phyloP scores from a whole-genome alignment of 2,797 vertebrate genomes.

The Peromyscus attwateri region DNA sequence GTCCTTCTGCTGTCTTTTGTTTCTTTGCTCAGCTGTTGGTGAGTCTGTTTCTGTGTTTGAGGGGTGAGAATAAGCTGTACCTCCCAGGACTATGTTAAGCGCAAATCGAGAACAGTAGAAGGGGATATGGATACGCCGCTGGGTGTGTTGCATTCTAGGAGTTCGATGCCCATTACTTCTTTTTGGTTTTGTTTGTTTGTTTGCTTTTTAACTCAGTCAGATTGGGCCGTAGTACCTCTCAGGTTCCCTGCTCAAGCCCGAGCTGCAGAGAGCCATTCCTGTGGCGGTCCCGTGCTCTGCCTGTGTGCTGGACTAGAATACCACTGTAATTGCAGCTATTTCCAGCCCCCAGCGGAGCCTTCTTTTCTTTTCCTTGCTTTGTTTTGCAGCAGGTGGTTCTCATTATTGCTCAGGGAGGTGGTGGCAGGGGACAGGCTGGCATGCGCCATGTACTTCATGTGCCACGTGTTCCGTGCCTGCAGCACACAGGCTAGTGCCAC shows the following conservation, averaged over 20 bases:
- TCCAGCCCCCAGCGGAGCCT: slow-evolving; percentile 8
- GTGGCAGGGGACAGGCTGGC: neutral
- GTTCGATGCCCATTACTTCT: neutral
- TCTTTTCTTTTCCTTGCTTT: slow-evolving; percentile 68
- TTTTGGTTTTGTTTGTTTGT: neutral
- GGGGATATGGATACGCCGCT: rapidly evolving
- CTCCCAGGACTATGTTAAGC: neutral
- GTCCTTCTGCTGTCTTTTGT: neutral
- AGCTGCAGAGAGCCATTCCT: neutral
- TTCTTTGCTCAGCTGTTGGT: neutral
- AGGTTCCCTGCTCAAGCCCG: neutral
- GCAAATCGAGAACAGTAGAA: neutral
- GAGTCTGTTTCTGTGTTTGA: neutral
- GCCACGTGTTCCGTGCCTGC: neutral
- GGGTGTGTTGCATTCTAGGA: neutral
- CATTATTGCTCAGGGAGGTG: slow-evolving; percentile 22
- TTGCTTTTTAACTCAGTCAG: neutral
- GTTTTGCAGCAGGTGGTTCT: slow-evolving; percentile 82
- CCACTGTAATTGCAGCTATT: slow-evolving; percentile 77
- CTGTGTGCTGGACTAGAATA: slow-evolving; percentile 60
- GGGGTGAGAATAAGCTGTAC: neutral
- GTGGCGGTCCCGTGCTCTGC: rapidly evolving
- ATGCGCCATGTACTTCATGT: neutral
- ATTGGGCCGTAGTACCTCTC: neutral
- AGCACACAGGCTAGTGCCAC: neutral